A percentile compares a stretch with the other conserved stretches of the same genome.
Conservation (phyloP, 2,888 invertebrate species). For the Silvanus unidentatus region DNA sequence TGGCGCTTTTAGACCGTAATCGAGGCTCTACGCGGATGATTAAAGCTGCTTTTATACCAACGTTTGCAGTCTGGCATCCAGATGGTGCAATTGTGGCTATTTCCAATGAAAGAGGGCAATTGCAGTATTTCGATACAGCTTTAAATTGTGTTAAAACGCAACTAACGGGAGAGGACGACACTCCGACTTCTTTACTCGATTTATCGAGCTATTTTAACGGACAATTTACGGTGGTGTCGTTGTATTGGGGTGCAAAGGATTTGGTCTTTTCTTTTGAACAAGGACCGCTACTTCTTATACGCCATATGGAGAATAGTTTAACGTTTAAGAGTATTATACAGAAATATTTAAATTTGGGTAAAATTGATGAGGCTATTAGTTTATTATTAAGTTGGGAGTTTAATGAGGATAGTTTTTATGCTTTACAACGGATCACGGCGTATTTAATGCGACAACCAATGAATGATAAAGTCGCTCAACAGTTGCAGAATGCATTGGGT, state of each 20-base stretch:
- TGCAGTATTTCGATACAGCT: slow-evolving; percentile 71
- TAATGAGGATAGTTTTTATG: slow-evolving; percentile 67
- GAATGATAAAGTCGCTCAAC: slow-evolving; percentile 56
- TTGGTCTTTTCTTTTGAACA: slow-evolving; percentile 56
- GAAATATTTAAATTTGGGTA: slow-evolving; percentile 58
- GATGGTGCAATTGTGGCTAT: slow-evolving; percentile 63
- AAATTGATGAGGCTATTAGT: slow-evolving; percentile 64
- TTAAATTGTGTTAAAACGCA: slow-evolving; percentile 62
- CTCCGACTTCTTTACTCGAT: slow-evolving; percentile 58
- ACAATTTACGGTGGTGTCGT: slow-evolving; percentile 37
- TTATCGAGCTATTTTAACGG: slow-evolving; percentile 54
- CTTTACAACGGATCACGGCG: slow-evolving; percentile 67
- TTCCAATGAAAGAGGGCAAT: slow-evolving; percentile 64
- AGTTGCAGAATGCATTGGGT: slow-evolving; percentile 72
- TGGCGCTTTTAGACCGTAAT: slow-evolving; percentile 71
- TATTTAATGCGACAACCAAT: slow-evolving; percentile 56
- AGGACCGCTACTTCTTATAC: slow-evolving; percentile 51
- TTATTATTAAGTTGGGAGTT: slow-evolving; percentile 63
- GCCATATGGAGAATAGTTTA: slow-evolving; percentile 35
- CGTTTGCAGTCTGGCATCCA: slow-evolving; percentile 65
- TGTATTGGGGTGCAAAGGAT: slow-evolving; percentile 40
- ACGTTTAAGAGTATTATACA: slow-evolving; percentile 32
- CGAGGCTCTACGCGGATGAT: slow-evolving; percentile 69
- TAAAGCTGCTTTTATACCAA: slow-evolving; percentile 75
- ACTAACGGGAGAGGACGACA: slow-evolving; percentile 59